These are phyloP conservation scores for Elephantulus edwardii DNA, from an alignment of 2,113 vertebrate species.

Conservation along the genomic window DNA sequence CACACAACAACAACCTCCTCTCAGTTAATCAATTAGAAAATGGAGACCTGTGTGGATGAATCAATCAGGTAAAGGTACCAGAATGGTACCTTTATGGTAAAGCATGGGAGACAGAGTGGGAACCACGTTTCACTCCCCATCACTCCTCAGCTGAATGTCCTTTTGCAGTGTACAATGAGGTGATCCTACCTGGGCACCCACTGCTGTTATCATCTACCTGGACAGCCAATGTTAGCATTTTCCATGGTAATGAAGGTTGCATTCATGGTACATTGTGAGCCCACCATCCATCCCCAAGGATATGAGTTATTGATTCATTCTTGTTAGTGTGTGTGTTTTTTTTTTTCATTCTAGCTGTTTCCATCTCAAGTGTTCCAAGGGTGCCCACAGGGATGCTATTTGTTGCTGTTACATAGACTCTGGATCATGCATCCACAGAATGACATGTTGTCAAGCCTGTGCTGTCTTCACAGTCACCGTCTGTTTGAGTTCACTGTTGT, in stretches of 20 bases:
- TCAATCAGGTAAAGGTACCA: background rate
- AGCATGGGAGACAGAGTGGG: background rate
- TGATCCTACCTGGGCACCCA: background rate
- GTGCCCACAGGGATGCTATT: background rate
- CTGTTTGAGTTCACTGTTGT: background rate
- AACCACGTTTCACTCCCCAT: background rate
- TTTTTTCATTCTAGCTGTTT: background rate
- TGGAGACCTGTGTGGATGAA: background rate
- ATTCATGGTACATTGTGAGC: background rate
- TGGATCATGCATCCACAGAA: background rate
- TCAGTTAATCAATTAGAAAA: background rate
- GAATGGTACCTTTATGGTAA: no score
- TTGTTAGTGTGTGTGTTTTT: no score
- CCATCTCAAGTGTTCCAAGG: fast-evolving
- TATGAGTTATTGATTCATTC: no score
- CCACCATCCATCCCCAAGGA: background rate
- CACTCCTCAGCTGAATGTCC: background rate
- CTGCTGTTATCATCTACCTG: background rate
- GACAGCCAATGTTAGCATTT: no score
- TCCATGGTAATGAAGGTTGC: background rate
- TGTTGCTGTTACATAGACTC: background rate
- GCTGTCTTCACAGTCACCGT: background rate
- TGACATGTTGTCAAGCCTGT: background rate
- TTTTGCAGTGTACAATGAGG: background rate
- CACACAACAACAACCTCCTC: background rate